phyloP scores from a whole-genome alignment of 2,888 invertebrate genomes.

The Caenorhabditis panamensis region DNA sequence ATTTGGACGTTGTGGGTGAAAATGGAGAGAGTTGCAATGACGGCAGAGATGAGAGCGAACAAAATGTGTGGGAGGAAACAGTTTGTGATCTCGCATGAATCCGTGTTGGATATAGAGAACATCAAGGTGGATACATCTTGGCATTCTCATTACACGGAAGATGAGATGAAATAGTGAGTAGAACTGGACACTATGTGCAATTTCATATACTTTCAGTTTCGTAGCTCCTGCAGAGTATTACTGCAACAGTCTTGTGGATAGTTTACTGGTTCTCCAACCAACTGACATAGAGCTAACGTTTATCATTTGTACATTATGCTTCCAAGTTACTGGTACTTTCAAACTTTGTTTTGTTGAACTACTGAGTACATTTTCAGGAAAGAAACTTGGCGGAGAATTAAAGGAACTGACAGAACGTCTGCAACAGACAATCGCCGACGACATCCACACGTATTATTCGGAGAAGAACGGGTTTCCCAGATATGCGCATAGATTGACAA shows the following conservation, averaged over 20 bases:
- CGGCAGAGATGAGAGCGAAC: slow-evolving; percentile 11
- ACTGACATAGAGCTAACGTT: background rate
- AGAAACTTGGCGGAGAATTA: background rate
- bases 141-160: background rate
- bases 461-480: slow-evolving; percentile 1
- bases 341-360: background rate
- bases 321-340: background rate
- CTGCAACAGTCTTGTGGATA: background rate
- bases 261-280: background rate
- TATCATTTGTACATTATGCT: background rate
- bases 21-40: slow-evolving; percentile 8
- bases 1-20: slow-evolving; percentile 11
- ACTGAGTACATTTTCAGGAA: background rate
- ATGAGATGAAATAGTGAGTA: slow-evolving; percentile 2
- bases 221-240: background rate
- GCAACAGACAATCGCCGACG: background rate
- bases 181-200: background rate
- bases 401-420: background rate
- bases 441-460: background rate
- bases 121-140: background rate
- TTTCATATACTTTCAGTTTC: background rate
- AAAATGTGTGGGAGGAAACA: slow-evolving; percentile 4
- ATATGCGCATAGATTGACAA: slow-evolving; percentile 5
- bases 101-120: background rate
- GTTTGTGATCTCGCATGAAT: slow-evolving; percentile 3